A percentile compares a stretch with the other conserved stretches of the same genome.
phyloP scores from a whole-genome alignment of 2,797 vertebrate genomes.

The Triplophysa yarkandensis region DNA sequence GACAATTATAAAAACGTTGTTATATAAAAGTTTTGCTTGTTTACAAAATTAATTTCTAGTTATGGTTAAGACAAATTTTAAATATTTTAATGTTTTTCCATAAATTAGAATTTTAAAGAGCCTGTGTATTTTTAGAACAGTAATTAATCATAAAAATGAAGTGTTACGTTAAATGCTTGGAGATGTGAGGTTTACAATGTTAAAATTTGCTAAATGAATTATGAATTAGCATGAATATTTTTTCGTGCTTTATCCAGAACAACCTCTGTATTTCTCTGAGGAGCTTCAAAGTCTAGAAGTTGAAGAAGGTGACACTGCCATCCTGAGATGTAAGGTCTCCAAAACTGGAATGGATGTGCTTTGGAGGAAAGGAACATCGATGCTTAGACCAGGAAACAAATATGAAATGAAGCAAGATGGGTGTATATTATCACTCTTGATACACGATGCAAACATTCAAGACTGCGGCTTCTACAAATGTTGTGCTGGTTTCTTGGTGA shows the following conservation, averaged over 20 bases:
- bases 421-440: conserved; percentile 73
- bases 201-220: background rate
- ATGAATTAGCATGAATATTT: too few relatives aligned
- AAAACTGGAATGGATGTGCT: conserved; percentile 67
- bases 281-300: conserved; percentile 76
- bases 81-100: too few relatives aligned
- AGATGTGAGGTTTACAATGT: background rate
- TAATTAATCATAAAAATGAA: too few relatives aligned
- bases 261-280: conserved; percentile 79
- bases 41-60: too few relatives aligned
- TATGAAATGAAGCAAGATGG: conserved; percentile 78
- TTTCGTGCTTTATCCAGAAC: conserved; percentile 66
- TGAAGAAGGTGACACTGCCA: conserved; percentile 74
- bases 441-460: conserved; percentile 72
- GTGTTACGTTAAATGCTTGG: too few relatives aligned
- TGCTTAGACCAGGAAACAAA: conserved; percentile 75
- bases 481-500: conserved; percentile 67
- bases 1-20: too few relatives aligned
- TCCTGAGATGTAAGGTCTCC: conserved; percentile 82
- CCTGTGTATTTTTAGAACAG: too few relatives aligned
- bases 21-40: too few relatives aligned
- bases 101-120: too few relatives aligned
- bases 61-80: too few relatives aligned
- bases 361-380: conserved; percentile 82
- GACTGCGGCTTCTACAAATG: conserved; percentile 86